Conservation (phyloP, 2,113 vertebrate species). For the Symphodus melops region DNA sequence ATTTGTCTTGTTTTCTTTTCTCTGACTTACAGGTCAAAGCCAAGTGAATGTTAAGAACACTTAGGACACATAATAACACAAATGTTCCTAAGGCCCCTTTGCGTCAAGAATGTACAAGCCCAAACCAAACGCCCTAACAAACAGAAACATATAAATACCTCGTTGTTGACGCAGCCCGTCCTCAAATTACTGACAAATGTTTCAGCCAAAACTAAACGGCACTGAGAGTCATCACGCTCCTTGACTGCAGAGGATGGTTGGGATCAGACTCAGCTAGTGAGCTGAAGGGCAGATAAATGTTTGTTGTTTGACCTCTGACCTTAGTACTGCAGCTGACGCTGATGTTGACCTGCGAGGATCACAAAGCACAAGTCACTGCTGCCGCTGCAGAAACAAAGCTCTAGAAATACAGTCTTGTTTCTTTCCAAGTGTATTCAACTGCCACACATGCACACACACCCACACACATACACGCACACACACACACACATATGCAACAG, state of each 20-base stretch:
- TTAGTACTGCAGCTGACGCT: constrained; percentile 47
- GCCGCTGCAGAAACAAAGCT: constrained; percentile 21
- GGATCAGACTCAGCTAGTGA: constrained; percentile 20
- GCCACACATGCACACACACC: constrained; percentile 1
- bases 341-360: constrained; percentile 7
- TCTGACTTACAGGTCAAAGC: too few relatives aligned
- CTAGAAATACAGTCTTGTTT: constrained; percentile 4
- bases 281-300: constrained; percentile 10
- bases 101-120: too few relatives aligned
- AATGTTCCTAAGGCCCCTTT: neutral
- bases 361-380: neutral
- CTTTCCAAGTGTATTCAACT: constrained; percentile 20
- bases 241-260: constrained; percentile 37
- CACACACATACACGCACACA: constrained; percentile 1
- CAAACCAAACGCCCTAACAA: too few relatives aligned
- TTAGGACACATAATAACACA: too few relatives aligned
- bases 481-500: neutral
- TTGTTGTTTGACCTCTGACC: constrained; percentile 57
- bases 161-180: neutral
- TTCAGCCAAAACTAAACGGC: constrained; percentile 6
- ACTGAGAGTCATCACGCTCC: neutral
- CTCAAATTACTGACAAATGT: neutral
- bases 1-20: too few relatives aligned
- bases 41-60: too few relatives aligned
- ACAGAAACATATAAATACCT: too few relatives aligned